A percentile compares a stretch with the other conserved stretches of the same genome.
Conservation (phyloP, 2,888 invertebrate genomes). For the Pandemis corylana region DNA sequence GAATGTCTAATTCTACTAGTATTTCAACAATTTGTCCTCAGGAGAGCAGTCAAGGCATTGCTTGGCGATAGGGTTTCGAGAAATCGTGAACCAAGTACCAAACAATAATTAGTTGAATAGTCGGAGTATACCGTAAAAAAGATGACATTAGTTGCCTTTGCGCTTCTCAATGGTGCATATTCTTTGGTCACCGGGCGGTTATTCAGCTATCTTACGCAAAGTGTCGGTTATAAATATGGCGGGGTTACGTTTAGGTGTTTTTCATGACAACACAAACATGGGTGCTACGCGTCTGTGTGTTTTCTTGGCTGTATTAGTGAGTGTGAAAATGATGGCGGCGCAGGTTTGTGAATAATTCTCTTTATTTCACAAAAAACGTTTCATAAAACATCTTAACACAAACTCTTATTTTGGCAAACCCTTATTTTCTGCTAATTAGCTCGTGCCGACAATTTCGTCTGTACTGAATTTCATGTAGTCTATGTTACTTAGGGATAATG, state of each 20-base stretch:
- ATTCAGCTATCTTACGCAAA: slow-evolving; percentile 73
- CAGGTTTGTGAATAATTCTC: slow-evolving; percentile 70
- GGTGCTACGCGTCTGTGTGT: slow-evolving; percentile 64
- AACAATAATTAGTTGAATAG: too few species aligned
- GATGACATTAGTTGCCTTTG: not conserved
- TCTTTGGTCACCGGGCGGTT: slow-evolving; percentile 60
- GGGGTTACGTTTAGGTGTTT: slow-evolving; percentile 59
- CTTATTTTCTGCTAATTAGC: too few species aligned
- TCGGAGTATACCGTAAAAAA: not conserved
- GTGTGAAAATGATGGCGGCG: slow-evolving; percentile 57
- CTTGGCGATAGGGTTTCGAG: too few species aligned
- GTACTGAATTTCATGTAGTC: too few species aligned
- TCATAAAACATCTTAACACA: too few species aligned
- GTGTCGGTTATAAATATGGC: slow-evolving; percentile 73
- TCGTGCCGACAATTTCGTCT: too few species aligned
- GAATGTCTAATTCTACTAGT: too few species aligned
- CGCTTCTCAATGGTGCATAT: slow-evolving; percentile 43
- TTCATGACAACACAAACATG: slow-evolving; percentile 74
- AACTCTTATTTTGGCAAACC: too few species aligned
- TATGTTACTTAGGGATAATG: too few species aligned
- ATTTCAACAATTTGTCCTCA: too few species aligned
- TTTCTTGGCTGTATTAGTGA: slow-evolving; percentile 62
- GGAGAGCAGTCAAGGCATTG: too few species aligned
- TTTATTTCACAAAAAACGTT: not conserved
- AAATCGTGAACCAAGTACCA: too few species aligned